Evolutionary conservation across 2,888 invertebrate species (phyloP).

Genomic region (Cephus pulcher): DNA sequence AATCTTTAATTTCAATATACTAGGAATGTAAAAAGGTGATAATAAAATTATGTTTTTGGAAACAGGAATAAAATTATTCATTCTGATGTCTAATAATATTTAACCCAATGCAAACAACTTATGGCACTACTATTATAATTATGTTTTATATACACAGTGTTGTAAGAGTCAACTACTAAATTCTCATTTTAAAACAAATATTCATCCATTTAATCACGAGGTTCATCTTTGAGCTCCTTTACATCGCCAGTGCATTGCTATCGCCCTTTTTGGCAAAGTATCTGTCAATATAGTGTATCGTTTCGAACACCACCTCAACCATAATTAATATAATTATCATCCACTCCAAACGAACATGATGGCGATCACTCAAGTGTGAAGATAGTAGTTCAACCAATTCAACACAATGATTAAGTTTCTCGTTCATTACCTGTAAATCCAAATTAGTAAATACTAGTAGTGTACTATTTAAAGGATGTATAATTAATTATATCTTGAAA

Average conservation of each 20-base stretch:
- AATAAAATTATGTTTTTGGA: slow-evolving; percentile 10
- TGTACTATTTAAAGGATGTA: not conserved
- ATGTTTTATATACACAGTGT: no score
- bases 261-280: slow-evolving; percentile 58
- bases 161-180: no score
- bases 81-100: no score
- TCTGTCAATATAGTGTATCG: slow-evolving; percentile 80
- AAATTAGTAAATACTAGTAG: not conserved
- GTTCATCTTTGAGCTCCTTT: no score
- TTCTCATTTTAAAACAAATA: no score
- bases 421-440: slow-evolving; percentile 86
- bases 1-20: not conserved
- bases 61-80: not conserved
- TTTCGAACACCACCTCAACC: slow-evolving; percentile 92
- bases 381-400: slow-evolving; percentile 91
- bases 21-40: not conserved
- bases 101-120: no score
- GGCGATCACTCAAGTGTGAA: slow-evolving; percentile 90
- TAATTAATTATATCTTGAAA: not conserved
- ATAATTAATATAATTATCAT: slow-evolving; percentile 96
- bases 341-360: slow-evolving; percentile 95
- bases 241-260: not conserved
- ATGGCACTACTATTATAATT: no score
- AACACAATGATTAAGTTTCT: slow-evolving; percentile 93
- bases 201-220: no score